Percentiles rank a stretch among this genome's conserved stretches.
These are phyloP conservation scores for Melospiza georgiana DNA, from an alignment of 2,113 vertebrate genomes.

Conservation along the genomic window DNA sequence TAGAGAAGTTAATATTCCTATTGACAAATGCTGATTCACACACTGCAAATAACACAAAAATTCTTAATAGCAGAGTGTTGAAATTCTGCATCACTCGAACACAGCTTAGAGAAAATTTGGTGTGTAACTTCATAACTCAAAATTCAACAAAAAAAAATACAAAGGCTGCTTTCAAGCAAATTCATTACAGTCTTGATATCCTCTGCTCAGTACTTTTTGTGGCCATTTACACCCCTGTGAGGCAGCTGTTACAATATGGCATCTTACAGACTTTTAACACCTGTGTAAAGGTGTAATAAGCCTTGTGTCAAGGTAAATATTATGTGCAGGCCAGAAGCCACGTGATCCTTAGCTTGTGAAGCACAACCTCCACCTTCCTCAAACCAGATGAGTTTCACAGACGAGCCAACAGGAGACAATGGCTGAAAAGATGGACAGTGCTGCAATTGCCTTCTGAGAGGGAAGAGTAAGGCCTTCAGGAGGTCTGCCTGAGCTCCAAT, in stretches of 20 bases:
- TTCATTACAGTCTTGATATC: background rate
- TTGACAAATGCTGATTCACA: background rate
- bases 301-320: background rate
- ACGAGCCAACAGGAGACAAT: background rate
- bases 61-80: background rate
- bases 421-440: background rate
- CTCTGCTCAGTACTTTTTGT: background rate
- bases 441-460: background rate
- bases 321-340: background rate
- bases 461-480: background rate
- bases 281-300: background rate
- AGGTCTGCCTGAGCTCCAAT: background rate
- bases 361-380: background rate
- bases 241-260: background rate
- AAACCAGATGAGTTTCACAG: background rate
- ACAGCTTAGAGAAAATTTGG: background rate
- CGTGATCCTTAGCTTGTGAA: background rate
- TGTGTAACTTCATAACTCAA: background rate
- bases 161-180: background rate
- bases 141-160: background rate
- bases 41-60: background rate
- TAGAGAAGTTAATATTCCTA: background rate
- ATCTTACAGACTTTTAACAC: background rate
- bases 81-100: background rate
- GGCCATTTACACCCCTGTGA: background rate